These are phyloP conservation scores for Chymomyza fuscimana DNA, from an alignment of 2,888 invertebrate species.

Conservation along the genomic window DNA sequence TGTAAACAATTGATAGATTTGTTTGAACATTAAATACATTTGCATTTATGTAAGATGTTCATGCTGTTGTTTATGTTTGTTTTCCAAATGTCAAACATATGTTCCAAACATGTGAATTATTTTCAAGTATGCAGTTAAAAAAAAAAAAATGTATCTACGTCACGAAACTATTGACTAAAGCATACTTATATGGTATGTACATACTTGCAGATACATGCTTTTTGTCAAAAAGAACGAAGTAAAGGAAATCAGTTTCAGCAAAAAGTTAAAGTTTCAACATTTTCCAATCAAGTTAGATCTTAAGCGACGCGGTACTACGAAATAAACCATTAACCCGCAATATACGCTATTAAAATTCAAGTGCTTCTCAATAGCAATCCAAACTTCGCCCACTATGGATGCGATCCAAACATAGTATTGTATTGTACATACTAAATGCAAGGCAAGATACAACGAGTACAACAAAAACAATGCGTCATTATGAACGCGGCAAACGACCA, in stretches of 20 bases:
- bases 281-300: not conserved
- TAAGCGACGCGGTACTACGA: not conserved
- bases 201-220: too few species aligned
- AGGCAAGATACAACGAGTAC: not conserved
- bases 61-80: not conserved
- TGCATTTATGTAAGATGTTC: not conserved
- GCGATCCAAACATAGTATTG: not conserved
- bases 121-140: slow-evolving; percentile 1
- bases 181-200: too few species aligned
- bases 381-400: not conserved
- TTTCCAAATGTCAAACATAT: slow-evolving; percentile 62
- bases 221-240: too few species aligned
- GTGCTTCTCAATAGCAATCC: not conserved
- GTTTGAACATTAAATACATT: not conserved
- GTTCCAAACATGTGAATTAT: slow-evolving; percentile 54
- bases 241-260: too few species aligned
- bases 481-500: not conserved
- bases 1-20: not conserved
- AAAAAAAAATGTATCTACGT: not conserved
- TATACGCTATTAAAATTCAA: not conserved
- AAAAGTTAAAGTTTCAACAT: too few species aligned
- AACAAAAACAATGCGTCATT: not conserved
- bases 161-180: not conserved
- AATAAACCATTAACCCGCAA: too few species aligned
- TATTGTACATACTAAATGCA: too few species aligned